These are phyloP conservation scores for Leucophenga varia DNA, from an alignment of 1,140 invertebrate species.

Conservation along the genomic window DNA sequence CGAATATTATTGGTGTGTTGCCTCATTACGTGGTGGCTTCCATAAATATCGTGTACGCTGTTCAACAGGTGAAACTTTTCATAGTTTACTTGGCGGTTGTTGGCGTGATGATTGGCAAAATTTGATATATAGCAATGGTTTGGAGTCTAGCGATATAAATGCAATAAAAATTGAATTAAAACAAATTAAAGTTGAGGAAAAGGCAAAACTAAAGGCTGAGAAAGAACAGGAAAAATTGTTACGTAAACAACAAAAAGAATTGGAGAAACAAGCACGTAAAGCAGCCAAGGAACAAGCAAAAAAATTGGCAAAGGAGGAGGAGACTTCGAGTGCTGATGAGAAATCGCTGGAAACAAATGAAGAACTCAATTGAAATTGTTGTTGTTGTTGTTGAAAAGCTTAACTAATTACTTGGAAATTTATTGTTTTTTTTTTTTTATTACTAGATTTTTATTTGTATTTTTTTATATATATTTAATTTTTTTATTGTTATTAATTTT, in stretches of 20 bases:
- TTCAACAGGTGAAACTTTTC: constrained; percentile 28
- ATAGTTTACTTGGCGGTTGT: constrained; percentile 22
- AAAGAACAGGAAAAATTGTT: constrained; percentile 36
- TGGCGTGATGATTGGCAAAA: constrained; percentile 43
- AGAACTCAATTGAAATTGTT: neutral
- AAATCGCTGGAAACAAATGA: neutral
- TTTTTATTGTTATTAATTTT: too few relatives aligned
- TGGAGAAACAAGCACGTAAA: constrained; percentile 39
- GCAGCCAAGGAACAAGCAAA: constrained; percentile 42
- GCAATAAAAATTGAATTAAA: constrained; percentile 43
- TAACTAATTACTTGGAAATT: neutral
- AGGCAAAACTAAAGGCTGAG: constrained; percentile 30
- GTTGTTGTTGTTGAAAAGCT: neutral
- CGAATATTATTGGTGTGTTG: constrained; percentile 37
- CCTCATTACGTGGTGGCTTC: constrained; percentile 21
- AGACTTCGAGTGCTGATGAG: neutral
- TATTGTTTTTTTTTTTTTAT: neutral
- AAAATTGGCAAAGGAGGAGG: constrained; percentile 27
- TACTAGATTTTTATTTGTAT: too few relatives aligned
- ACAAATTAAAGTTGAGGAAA: constrained; percentile 35
- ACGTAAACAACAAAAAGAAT: constrained; percentile 39
- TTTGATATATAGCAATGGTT: too few relatives aligned
- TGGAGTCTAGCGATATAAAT: constrained; percentile 32
- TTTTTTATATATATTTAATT: too few relatives aligned
- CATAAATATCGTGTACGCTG: constrained; percentile 44